Base-by-base conservation (phyloP, 2,888 invertebrate genomes). In the Auanema freiburgensis region DNA sequence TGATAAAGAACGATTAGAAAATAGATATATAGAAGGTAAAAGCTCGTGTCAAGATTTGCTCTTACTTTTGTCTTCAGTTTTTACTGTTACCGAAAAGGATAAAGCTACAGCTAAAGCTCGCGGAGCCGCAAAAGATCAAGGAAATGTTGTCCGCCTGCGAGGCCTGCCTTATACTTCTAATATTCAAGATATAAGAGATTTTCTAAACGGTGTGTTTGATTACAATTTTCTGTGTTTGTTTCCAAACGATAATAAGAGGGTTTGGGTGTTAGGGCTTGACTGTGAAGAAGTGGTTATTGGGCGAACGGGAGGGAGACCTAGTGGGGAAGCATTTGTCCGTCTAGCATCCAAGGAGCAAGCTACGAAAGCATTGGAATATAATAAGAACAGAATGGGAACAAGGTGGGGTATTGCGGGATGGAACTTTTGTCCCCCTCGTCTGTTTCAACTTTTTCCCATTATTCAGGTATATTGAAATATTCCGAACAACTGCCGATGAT, bases 251-350 rank as follows among this genome's bases (percentile, higher is more conserved):
- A 18, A 46, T 24, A 25, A 24, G 12, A 53, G 24, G 14, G 16
- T 23, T 18, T 18, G 52, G 40, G 42, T 46, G 21, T 46, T 52
- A 79, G 79, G 75, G 72, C 66, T 76, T 65, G 72, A 69, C 58
- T 69, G 76, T 65, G 78, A 71, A 62, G 80, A 80, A 67, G 72
- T 78, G 66, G 71, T 80, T 50, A 73, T 80, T 59, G 77, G 76
- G 68, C 74, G 74, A 69, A 74, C 76, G 77, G 72, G 69, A 59
- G 77, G 76, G 62, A 75, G 79, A 65, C 76, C 79, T 59, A 77
- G 77, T 60, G 80, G 80, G 67, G 80, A 80, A 63, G 80, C 76
- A 33, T 81, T 71, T 66, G 76, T 79, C 25, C 70, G 72, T 62
- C 79, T 80, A 57, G 66, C 66, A 50, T 61, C 67, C 49, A 65